phyloP scores from a whole-genome alignment of 2,888 invertebrate genomes.

The Pachymerium ferrugineum region DNA sequence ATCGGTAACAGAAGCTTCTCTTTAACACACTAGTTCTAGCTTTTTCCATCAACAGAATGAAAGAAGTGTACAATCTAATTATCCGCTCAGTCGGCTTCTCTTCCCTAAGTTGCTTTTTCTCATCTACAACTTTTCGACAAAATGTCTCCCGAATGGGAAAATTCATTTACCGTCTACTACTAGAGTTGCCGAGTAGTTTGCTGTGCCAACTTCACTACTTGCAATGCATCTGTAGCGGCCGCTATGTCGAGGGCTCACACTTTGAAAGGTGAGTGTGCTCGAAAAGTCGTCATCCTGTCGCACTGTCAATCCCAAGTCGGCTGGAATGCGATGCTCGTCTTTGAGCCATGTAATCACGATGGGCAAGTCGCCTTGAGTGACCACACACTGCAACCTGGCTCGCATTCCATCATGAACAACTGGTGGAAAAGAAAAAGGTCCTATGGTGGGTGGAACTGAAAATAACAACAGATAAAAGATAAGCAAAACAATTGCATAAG shows the following conservation, averaged over 20 bases:
- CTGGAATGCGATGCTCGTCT: slow-evolving; percentile 44
- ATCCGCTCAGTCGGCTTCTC: neutral
- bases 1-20: neutral
- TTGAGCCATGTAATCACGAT: slow-evolving; percentile 46
- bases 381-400: slow-evolving; percentile 36
- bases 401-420: slow-evolving; percentile 35
- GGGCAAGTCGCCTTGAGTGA: slow-evolving; percentile 44
- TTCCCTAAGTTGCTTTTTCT: neutral
- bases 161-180: slow-evolving; percentile 35
- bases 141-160: neutral
- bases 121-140: neutral
- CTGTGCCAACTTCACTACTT: slow-evolving; percentile 35
- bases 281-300: slow-evolving; percentile 45
- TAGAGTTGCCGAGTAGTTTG: slow-evolving; percentile 35
- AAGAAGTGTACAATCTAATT: slow-evolving; percentile 8
- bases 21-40: neutral
- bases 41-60: neutral
- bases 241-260: slow-evolving; percentile 44
- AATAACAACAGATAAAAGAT: neutral
- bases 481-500: neutral
- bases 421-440: slow-evolving; percentile 35
- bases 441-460: slow-evolving; percentile 36
- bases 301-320: slow-evolving; percentile 34
- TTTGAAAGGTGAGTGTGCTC: slow-evolving; percentile 44
- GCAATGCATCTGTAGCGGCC: slow-evolving; percentile 47